Evolutionary conservation across 2,113 vertebrate species (phyloP).

Genomic region (Guaruba guarouba): DNA sequence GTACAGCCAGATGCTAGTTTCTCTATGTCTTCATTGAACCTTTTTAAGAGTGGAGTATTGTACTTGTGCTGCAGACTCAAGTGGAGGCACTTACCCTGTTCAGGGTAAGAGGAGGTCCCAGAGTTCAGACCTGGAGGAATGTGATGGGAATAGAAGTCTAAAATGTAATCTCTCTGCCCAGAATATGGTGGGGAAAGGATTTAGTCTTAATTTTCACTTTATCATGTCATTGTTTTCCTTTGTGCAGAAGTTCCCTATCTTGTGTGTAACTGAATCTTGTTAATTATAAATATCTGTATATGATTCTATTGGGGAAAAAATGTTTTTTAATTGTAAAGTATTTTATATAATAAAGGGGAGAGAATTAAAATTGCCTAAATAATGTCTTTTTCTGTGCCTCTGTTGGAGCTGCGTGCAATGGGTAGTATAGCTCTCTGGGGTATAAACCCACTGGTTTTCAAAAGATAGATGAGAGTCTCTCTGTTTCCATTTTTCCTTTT

Average conservation of each 20-base stretch:
- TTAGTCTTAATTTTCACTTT: conserved; percentile 47
- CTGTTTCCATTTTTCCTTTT: neutral
- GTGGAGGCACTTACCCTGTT: neutral
- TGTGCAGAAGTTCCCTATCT: neutral
- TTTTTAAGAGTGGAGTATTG: neutral
- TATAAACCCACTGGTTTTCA: neutral
- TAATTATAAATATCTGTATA: conserved; percentile 74
- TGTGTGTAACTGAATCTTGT: conserved; percentile 53
- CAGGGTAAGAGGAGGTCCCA: neutral
- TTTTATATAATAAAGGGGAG: conserved; percentile 67
- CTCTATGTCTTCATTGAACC: neutral
- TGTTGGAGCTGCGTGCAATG: neutral
- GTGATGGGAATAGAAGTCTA: neutral
- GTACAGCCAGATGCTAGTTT: neutral
- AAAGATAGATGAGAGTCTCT: neutral
- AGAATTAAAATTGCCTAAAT: conserved; percentile 35
- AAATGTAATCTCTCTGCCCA: neutral
- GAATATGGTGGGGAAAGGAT: neutral
- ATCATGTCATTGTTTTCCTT: neutral
- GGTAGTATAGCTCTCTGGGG: no score
- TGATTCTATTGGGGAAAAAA: conserved; percentile 54
- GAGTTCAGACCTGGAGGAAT: neutral
- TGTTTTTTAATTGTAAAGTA: conserved; percentile 75
- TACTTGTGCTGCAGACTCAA: neutral
- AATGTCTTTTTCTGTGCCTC: neutral